Evolutionary conservation across 2,797 vertebrate species (phyloP).

Genomic region (Leuciscus waleckii): DNA sequence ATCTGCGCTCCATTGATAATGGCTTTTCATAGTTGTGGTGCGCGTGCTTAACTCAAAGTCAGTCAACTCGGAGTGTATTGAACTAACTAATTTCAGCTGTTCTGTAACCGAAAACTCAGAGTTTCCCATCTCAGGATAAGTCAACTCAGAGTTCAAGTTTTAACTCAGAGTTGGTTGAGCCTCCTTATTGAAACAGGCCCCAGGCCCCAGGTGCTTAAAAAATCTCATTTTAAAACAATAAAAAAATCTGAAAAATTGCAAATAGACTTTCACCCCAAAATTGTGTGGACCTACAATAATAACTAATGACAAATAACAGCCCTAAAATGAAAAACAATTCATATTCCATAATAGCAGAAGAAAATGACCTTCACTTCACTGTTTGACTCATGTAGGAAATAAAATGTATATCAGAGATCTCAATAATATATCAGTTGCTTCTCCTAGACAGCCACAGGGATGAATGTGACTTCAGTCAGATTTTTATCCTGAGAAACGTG

Average conservation of each 20-base stretch:
- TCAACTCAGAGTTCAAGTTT: too few species aligned
- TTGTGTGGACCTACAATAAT: background rate
- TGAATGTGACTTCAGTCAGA: background rate
- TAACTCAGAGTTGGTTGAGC: too few species aligned
- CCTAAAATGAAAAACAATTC: background rate
- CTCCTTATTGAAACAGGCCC: too few species aligned
- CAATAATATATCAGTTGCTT: background rate
- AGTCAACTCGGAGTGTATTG: too few species aligned
- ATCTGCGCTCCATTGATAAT: too few species aligned
- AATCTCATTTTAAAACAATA: background rate
- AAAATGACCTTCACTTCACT: background rate
- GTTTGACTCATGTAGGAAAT: background rate
- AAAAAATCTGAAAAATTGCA: accelerated
- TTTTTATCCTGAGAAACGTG: background rate
- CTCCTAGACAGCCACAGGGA: background rate
- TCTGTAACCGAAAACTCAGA: too few species aligned
- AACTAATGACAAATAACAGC: background rate
- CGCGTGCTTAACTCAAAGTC: too few species aligned
- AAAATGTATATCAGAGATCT: background rate
- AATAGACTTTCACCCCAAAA: background rate
- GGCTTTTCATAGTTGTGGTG: too few species aligned
- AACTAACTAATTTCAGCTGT: too few species aligned
- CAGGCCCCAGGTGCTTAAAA: background rate
- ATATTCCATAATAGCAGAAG: too few species aligned
- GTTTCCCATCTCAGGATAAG: too few species aligned